These are phyloP conservation scores for Phataginus tetradactyla DNA, from an alignment of 2,797 vertebrate genomes.

Conservation along the genomic window DNA sequence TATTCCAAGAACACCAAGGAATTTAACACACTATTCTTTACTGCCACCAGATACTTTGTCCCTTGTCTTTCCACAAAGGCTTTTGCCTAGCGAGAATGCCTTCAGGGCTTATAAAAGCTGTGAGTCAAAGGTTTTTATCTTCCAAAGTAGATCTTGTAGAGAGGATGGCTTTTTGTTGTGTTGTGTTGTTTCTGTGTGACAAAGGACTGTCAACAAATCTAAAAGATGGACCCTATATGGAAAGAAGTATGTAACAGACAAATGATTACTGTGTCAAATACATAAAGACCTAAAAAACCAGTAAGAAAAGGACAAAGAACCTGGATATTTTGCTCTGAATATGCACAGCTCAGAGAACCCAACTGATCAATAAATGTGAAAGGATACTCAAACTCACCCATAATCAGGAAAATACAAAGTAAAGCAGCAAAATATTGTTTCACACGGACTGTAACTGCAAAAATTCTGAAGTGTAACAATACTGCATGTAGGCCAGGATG, in stretches of 20 bases:
- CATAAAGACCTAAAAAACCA: slow-evolving; percentile 1
- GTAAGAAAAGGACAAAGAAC: background rate
- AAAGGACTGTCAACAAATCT: background rate
- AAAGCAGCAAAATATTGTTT: background rate
- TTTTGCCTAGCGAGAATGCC: background rate
- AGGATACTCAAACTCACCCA: background rate
- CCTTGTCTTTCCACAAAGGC: background rate
- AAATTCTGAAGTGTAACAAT: background rate
- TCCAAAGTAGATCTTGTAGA: slow-evolving; percentile 5
- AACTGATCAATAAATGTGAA: background rate
- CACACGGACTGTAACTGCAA: background rate
- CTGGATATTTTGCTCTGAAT: background rate
- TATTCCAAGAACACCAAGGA: slow-evolving; percentile 6
- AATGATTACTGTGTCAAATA: background rate
- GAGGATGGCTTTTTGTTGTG: background rate
- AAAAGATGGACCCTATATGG: background rate
- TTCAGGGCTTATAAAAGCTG: background rate
- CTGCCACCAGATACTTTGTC: background rate
- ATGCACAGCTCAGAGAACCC: background rate
- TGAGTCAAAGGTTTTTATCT: background rate
- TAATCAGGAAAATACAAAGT: background rate
- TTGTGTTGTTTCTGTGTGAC: background rate
- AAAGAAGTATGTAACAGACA: background rate
- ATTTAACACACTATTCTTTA: background rate
- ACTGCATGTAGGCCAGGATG: background rate